A percentile compares a stretch with the other conserved stretches of the same genome.
These are phyloP conservation scores for Pseudopipra pipra DNA, from an alignment of 2,113 vertebrate species.

Conservation along the genomic window DNA sequence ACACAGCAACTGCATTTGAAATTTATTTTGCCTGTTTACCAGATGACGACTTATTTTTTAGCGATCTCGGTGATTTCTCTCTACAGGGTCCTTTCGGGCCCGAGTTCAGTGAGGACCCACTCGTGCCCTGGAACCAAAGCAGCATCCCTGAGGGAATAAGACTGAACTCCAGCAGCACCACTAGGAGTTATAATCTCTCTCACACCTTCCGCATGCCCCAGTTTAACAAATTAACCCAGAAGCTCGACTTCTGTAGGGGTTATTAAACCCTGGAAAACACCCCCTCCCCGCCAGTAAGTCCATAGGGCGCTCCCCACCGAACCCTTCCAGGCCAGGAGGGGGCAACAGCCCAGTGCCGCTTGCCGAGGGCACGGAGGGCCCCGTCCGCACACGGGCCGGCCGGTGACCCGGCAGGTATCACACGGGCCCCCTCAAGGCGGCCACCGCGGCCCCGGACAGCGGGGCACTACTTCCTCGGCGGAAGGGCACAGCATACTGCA, in stretches of 20 bases:
- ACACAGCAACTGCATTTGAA: not conserved
- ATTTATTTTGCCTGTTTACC: not conserved
- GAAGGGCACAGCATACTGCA: not conserved
- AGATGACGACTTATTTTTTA: not conserved
- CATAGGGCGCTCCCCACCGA: not conserved
- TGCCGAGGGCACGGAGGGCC: not conserved
- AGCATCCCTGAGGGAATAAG: not conserved
- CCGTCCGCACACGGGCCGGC: too few relatives aligned
- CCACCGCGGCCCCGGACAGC: not conserved
- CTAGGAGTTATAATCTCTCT: not conserved
- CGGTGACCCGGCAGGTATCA: not conserved
- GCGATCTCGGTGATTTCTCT: not conserved
- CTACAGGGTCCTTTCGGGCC: not conserved
- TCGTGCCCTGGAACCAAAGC: not conserved
- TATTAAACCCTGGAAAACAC: too few relatives aligned
- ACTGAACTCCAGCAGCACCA: not conserved
- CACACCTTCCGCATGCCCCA: not conserved
- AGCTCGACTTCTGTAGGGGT: not conserved
- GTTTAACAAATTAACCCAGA: not conserved
- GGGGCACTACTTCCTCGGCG: not conserved
- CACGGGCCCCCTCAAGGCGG: not conserved
- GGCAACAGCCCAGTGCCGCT: not conserved
- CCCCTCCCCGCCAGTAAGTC: rapidly evolving
- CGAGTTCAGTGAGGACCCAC: rapidly evolving
- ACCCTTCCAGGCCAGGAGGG: not conserved